These are phyloP conservation scores for Chelonia mydas DNA, from an alignment of 2,797 vertebrate genomes.

Conservation along the genomic window DNA sequence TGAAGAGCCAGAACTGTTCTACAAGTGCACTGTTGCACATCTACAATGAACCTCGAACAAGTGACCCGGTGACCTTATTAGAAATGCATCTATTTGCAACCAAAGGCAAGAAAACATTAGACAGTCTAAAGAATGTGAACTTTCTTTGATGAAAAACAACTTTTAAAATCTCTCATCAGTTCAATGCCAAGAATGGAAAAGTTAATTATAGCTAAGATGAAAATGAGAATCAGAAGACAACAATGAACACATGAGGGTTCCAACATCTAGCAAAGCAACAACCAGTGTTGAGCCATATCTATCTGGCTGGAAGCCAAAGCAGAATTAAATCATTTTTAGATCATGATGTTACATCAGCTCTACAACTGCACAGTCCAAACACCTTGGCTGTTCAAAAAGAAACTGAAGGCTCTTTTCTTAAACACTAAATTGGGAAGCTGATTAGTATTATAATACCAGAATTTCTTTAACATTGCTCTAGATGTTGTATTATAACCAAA, in stretches of 20 bases:
- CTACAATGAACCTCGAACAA: neutral
- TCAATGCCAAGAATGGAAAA: neutral
- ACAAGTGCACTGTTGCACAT: conserved; percentile 20
- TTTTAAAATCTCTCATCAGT: neutral
- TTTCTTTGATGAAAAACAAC: neutral
- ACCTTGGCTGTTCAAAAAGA: neutral
- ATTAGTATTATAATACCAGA: neutral
- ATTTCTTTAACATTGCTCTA: neutral
- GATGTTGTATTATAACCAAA: neutral
- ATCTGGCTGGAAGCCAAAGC: neutral
- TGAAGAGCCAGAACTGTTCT: conserved; percentile 43
- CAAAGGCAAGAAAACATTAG: neutral
- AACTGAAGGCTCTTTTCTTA: neutral
- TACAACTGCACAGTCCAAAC: neutral
- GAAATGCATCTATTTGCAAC: neutral
- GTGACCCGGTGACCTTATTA: neutral
- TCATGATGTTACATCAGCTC: neutral
- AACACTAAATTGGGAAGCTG: neutral
- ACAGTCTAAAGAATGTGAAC: neutral
- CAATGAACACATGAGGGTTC: neutral
- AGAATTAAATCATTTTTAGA: neutral
- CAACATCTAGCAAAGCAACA: neutral
- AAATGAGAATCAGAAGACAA: neutral
- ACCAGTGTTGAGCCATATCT: neutral
- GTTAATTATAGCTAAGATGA: neutral